Evolutionary conservation across 1,140 invertebrate species (phyloP).

Genomic region (Drosophila paulistorum): DNA sequence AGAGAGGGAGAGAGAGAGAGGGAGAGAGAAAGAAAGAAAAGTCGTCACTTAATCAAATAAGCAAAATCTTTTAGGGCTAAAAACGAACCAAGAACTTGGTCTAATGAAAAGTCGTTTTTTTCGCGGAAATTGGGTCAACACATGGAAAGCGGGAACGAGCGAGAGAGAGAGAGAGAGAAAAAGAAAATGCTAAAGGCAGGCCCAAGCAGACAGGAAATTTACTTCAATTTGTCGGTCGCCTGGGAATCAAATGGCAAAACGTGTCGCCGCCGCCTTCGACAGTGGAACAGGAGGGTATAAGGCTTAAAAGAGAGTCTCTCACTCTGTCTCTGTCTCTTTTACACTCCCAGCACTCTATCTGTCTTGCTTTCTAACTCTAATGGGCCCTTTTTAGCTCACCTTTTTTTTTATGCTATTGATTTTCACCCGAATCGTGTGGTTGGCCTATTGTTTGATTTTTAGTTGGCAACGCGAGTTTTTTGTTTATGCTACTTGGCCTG

Average conservation of each 20-base stretch:
- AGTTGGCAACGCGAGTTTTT: constrained; percentile 63
- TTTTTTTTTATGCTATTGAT: constrained; percentile 63
- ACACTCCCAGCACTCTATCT: constrained; percentile 2
- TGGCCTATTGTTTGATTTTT: constrained; percentile 57
- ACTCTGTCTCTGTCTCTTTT: constrained; percentile 12
- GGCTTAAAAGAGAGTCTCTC: constrained; percentile 17
- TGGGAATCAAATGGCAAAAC: constrained; percentile 75
- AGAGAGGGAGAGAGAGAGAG: neutral
- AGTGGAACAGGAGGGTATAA: constrained; percentile 17
- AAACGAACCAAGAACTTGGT: constrained; percentile 50
- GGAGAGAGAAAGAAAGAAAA: neutral
- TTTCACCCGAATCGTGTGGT: constrained; percentile 57
- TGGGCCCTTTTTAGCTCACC: constrained; percentile 33
- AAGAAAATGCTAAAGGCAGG: constrained; percentile 20
- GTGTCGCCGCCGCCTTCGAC: constrained; percentile 62
- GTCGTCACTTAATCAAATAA: constrained; percentile 65
- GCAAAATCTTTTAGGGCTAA: constrained; percentile 46
- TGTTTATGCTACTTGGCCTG: constrained; percentile 49
- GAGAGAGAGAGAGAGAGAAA: too few relatives aligned
- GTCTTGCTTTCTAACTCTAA: constrained; percentile 9
- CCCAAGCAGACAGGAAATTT: constrained; percentile 68
- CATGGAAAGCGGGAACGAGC: constrained; percentile 3
- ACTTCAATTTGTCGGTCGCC: constrained; percentile 69
- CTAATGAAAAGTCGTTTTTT: constrained; percentile 79
- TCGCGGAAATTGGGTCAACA: constrained; percentile 73